Percentiles rank a stretch among this genome's conserved stretches.
Evolutionary conservation across 2,113 vertebrate species (phyloP).

Genomic region (Cnemophilus loriae): DNA sequence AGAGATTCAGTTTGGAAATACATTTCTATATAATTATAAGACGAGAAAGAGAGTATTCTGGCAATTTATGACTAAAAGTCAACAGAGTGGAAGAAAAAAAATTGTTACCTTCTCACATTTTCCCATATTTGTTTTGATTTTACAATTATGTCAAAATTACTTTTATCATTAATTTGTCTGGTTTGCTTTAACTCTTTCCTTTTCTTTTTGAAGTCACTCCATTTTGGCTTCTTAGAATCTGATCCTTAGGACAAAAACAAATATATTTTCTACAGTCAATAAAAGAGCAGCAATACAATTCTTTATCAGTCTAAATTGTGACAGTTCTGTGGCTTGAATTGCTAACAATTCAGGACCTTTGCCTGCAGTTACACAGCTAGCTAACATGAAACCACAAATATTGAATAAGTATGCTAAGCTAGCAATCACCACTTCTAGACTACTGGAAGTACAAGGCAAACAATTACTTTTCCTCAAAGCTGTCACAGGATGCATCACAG

Average conservation of each 20-base stretch:
- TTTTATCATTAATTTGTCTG: slow-evolving; percentile 79
- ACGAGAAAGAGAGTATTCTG: background rate
- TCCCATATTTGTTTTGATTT: slow-evolving; percentile 91
- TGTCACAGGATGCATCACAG: background rate
- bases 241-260: slow-evolving; percentile 66
- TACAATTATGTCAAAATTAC: slow-evolving; percentile 82
- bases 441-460: background rate
- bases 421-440: background rate
- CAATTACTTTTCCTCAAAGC: background rate
- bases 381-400: background rate
- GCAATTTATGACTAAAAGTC: background rate
- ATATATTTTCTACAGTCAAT: background rate
- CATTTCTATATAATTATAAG: background rate
- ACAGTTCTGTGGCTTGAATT: background rate
- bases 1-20: background rate
- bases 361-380: background rate
- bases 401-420: background rate
- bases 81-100: background rate
- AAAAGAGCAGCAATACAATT: background rate
- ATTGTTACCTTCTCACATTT: slow-evolving; percentile 75
- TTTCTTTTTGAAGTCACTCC: slow-evolving; percentile 83
- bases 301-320: background rate
- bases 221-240: slow-evolving; percentile 82
- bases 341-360: background rate
- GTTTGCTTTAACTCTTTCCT: slow-evolving; percentile 87